Evolutionary conservation across 2,888 invertebrate genomes (phyloP).

Genomic region (Drosophila lutescens): DNA sequence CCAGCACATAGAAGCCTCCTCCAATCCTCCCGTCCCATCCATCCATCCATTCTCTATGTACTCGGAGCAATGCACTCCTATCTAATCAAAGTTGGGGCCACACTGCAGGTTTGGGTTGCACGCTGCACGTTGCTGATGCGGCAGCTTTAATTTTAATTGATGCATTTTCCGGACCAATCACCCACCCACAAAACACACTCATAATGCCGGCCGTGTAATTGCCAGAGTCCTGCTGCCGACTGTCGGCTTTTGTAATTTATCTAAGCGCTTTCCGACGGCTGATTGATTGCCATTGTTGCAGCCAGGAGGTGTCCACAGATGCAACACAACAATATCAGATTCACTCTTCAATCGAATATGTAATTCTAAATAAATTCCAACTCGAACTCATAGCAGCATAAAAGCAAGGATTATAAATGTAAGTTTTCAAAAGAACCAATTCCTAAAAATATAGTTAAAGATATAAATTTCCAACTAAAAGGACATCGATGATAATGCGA

Average conservation of each 20-base stretch:
- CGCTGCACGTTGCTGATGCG: constrained; percentile 28
- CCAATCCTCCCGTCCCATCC: neutral
- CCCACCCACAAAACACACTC: constrained; percentile 11
- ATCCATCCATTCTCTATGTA: constrained; percentile 24
- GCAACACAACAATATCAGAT: neutral
- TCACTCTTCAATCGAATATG: neutral
- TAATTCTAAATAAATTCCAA: neutral
- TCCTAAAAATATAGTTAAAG: too few species aligned
- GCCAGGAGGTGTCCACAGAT: neutral
- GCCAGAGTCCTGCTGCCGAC: constrained; percentile 25
- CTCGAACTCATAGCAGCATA: neutral
- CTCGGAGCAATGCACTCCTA: constrained; percentile 68
- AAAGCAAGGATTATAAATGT: neutral
- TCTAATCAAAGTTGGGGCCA: constrained; percentile 60
- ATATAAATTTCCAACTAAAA: too few species aligned
- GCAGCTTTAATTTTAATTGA: constrained; percentile 69
- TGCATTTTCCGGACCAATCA: constrained; percentile 52
- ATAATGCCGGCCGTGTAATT: constrained; percentile 17
- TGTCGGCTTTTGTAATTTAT: constrained; percentile 41
- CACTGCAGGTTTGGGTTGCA: constrained; percentile 31
- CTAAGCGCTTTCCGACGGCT: constrained; percentile 41
- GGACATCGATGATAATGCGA: too few species aligned
- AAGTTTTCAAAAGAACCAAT: neutral
- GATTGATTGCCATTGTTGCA: constrained; percentile 43
- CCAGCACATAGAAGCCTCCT: constrained; percentile 28